Conservation (phyloP, 2,113 vertebrate species). For the Xiphias gladius region DNA sequence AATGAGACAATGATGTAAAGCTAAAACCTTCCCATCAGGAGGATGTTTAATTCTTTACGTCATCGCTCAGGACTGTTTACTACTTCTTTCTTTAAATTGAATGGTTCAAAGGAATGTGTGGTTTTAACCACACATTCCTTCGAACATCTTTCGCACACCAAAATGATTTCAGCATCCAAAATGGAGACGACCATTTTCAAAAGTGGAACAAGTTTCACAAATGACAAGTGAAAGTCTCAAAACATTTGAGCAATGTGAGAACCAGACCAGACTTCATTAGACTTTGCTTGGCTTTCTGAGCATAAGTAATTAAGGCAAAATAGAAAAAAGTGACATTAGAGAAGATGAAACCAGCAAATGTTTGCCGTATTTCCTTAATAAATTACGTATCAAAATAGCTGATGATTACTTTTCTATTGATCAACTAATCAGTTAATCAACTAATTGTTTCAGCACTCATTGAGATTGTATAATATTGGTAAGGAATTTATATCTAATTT, state of each 20-base stretch:
- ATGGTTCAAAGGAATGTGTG: no score
- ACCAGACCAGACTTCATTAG: not conserved
- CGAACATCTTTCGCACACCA: not conserved
- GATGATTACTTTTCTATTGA: not conserved
- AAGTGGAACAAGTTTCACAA: slow-evolving; percentile 8
- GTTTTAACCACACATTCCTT: no score
- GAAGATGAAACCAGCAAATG: not conserved
- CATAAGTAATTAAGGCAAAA: not conserved
- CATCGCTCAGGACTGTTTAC: not conserved
- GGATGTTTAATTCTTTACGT: not conserved
- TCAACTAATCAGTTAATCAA: not conserved
- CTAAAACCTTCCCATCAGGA: not conserved
- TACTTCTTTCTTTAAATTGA: not conserved
- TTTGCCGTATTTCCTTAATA: not conserved
- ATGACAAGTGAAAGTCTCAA: not conserved
- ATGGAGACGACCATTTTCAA: not conserved
- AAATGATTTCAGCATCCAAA: not conserved
- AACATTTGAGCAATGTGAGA: not conserved
- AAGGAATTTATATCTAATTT: no score
- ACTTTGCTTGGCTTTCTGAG: not conserved
- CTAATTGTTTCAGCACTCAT: not conserved
- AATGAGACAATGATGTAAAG: not conserved
- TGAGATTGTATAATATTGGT: no score
- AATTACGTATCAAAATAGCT: not conserved
- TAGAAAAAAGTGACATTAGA: not conserved